Evolutionary conservation across 2,888 invertebrate genomes (phyloP), one percentile per base, ranked within the genome.

Genomic region (Drosophila parthenogenetica): DNA sequence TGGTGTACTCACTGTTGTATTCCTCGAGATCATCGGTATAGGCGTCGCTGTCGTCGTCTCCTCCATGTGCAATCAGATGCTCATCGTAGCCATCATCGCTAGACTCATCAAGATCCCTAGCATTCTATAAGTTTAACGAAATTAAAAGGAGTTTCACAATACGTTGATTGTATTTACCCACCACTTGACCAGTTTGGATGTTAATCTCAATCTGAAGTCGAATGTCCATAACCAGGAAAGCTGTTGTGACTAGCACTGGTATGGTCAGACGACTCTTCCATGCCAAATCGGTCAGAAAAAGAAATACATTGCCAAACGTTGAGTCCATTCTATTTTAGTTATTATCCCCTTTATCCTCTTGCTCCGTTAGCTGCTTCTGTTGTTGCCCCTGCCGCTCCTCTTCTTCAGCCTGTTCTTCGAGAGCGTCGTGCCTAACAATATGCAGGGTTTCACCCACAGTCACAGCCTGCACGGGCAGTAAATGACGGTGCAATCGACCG

Each of bases 251-350:
- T 11, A 96, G 91, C 40, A 95, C 92, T 0, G 96, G 96, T 51
- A 96, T 92, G 51, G 95, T 93, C 68, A 95, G 93, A 42, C 95
- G 93, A 49, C 95, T 94, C 72, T 94, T 94, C 95, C 95, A 96
- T 2, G 95, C 96, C 77, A 96, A 92, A 73, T 95, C 94, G 39
- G 96, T 93, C 75, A 96, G 93, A 90, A 96, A 96, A 57, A 95
- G 90, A 69, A 96, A 92, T 13, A 93, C 91, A 70, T 93, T 92
- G 11, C 92, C 91, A 71, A 92, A 91, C 90, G 92, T 81, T 79
- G 92, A 87, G 81, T 92, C 70, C 93, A 92, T 92, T 67, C 39
- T 42, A 11, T 16, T 69, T 55, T 72, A 46, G 14, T 54, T 69
- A 39, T 4, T 45, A 37, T 68, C 37, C 8, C 40, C 48, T 19